These are phyloP conservation scores for Apaloderma vittatum DNA, from an alignment of 2,113 vertebrate species.

Conservation along the genomic window DNA sequence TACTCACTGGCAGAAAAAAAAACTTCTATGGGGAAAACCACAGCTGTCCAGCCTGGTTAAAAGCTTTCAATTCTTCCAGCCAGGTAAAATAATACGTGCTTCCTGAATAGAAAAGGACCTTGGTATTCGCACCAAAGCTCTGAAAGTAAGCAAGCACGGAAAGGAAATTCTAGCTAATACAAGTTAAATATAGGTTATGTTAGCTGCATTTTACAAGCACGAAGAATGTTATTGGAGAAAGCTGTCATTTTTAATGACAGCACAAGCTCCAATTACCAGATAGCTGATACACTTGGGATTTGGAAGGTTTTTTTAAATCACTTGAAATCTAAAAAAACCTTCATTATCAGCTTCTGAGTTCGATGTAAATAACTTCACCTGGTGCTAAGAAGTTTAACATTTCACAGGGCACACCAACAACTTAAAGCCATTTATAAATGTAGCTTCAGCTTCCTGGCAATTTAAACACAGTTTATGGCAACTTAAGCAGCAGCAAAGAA, in stretches of 20 bases:
- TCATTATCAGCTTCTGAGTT: constrained; percentile 74
- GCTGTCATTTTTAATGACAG: constrained; percentile 87
- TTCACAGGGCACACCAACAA: constrained; percentile 26
- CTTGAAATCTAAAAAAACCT: constrained; percentile 78
- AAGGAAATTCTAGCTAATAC: constrained; percentile 75
- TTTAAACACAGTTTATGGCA: constrained; percentile 4
- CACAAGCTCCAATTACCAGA: constrained; percentile 84
- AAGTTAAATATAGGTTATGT: constrained; percentile 84
- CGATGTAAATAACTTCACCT: constrained; percentile 76
- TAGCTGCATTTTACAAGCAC: constrained; percentile 83
- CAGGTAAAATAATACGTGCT: neutral
- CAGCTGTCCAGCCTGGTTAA: constrained; percentile 6
- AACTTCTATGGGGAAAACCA: constrained; percentile 24
- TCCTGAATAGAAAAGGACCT: constrained; percentile 30
- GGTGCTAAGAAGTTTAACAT: constrained; percentile 68
- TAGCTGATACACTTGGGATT: constrained; percentile 80
- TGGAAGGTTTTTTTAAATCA: constrained; percentile 66
- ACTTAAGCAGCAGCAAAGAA: neutral
- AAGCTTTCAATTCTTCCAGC: constrained; percentile 41
- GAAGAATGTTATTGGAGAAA: constrained; percentile 81
- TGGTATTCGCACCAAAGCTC: neutral
- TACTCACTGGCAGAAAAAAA: constrained; percentile 47
- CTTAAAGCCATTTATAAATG: constrained; percentile 56
- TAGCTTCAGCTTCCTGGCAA: constrained; percentile 44
- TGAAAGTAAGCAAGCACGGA: constrained; percentile 62